Percentiles rank a stretch among this genome's conserved stretches.
phyloP scores from a whole-genome alignment of 2,113 vertebrate species.

The Salminus brasiliensis region DNA sequence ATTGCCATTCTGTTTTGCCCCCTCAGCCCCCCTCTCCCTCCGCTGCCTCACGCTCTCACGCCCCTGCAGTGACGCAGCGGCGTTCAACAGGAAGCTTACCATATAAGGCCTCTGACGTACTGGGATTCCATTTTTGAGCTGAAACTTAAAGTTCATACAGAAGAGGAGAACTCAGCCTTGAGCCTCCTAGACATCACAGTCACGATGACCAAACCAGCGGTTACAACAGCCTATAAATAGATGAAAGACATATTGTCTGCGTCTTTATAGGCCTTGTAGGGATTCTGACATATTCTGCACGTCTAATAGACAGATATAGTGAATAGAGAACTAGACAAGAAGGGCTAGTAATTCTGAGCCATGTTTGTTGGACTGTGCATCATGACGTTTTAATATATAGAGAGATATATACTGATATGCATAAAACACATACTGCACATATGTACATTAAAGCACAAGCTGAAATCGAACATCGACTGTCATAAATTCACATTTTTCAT shows the following conservation, averaged over 20 bases:
- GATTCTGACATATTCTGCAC: background rate
- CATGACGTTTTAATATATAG: too few species aligned
- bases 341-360: too few species aligned
- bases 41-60: constrained; percentile 32
- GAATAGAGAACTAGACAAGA: too few species aligned
- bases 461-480: too few species aligned
- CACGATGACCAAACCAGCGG: background rate
- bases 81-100: constrained; percentile 52
- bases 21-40: background rate
- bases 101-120: constrained; percentile 63
- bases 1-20: constrained; percentile 10
- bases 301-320: background rate
- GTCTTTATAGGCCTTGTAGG: background rate
- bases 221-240: background rate
- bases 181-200: background rate
- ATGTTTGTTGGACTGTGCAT: too few species aligned
- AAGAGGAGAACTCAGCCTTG: background rate
- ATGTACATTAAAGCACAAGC: too few species aligned
- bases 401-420: too few species aligned
- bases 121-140: constrained; percentile 51
- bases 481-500: too few species aligned
- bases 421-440: too few species aligned
- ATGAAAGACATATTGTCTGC: background rate
- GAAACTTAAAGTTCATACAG: background rate
- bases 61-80: constrained; percentile 42